Percentiles rank a stretch among this genome's conserved stretches.
Conservation (phyloP, 2,113 vertebrate genomes). For the Pogonocichla stellata region DNA sequence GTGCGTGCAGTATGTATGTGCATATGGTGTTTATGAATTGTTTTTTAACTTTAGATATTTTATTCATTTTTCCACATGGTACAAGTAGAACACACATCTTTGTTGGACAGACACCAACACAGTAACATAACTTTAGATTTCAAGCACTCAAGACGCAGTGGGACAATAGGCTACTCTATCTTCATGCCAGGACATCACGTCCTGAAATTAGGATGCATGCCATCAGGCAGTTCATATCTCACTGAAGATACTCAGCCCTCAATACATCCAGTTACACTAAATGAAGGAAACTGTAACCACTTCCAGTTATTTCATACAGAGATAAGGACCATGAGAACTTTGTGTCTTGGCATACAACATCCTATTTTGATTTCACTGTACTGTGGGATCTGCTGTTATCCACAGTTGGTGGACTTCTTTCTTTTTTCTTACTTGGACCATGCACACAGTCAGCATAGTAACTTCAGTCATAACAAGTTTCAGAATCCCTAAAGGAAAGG, state of each 20-base stretch:
- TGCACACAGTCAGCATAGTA: not conserved
- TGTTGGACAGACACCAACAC: conserved; percentile 70
- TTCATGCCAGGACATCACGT: conserved; percentile 30
- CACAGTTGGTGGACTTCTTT: not conserved
- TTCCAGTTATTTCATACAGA: conserved; percentile 43
- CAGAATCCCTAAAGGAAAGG: not conserved
- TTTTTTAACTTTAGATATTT: conserved; percentile 76
- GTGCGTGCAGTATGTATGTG: conserved; percentile 69
- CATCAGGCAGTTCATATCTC: conserved; percentile 34
- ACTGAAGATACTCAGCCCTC: conserved; percentile 12
- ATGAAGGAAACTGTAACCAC: conserved; percentile 24
- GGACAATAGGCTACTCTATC: conserved; percentile 55
- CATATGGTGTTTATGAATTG: conserved; percentile 77
- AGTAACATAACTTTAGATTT: conserved; percentile 64
- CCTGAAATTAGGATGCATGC: conserved; percentile 23
- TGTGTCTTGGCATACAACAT: conserved; percentile 7
- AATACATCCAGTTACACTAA: not conserved
- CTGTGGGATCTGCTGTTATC: conserved; percentile 34
- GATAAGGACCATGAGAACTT: conserved; percentile 54
- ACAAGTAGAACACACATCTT: conserved; percentile 73
- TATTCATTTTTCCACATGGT: conserved; percentile 77
- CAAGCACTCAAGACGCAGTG: conserved; percentile 42
- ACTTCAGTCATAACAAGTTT: conserved; percentile 8
- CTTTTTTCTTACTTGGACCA: not conserved
- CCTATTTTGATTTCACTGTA: conserved; percentile 42